Conservation (phyloP, 2,797 vertebrate species). For the Cynopterus sphinx region DNA sequence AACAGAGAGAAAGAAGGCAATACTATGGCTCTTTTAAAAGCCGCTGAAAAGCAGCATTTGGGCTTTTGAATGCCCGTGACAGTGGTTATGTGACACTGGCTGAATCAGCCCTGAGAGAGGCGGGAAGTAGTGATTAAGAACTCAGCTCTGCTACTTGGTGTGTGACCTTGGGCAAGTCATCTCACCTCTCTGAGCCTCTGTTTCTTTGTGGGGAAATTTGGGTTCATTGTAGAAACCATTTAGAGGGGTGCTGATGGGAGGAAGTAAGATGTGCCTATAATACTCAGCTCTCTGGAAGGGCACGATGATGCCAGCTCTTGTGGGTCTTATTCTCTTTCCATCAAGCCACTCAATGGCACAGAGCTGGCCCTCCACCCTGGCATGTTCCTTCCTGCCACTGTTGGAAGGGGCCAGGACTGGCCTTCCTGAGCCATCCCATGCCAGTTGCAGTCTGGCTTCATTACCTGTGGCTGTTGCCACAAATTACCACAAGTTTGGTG, state of each 20-base stretch:
- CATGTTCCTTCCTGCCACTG: neutral
- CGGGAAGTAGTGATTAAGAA: neutral
- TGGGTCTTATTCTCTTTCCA: neutral
- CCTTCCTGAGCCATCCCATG: neutral
- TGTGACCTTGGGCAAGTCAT: conserved; percentile 3
- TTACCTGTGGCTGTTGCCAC: neutral
- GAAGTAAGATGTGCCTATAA: neutral
- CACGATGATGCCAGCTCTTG: accelerated
- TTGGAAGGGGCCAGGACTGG: neutral
- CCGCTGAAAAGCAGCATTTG: neutral
- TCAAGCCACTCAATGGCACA: too few relatives aligned
- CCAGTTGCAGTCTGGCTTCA: neutral
- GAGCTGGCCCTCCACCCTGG: neutral
- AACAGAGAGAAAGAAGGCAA: conserved; percentile 32
- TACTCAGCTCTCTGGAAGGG: neutral
- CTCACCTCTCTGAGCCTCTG: neutral
- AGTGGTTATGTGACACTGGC: neutral
- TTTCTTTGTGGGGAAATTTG: neutral
- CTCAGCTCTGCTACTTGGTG: neutral
- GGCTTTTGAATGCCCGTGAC: neutral
- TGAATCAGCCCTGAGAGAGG: neutral
- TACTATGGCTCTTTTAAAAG: conserved; percentile 27
- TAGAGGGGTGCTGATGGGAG: neutral
- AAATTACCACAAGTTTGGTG: neutral
- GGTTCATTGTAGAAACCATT: neutral